Conservation (phyloP, 2,888 invertebrate species). For the Malacosoma neustria region DNA sequence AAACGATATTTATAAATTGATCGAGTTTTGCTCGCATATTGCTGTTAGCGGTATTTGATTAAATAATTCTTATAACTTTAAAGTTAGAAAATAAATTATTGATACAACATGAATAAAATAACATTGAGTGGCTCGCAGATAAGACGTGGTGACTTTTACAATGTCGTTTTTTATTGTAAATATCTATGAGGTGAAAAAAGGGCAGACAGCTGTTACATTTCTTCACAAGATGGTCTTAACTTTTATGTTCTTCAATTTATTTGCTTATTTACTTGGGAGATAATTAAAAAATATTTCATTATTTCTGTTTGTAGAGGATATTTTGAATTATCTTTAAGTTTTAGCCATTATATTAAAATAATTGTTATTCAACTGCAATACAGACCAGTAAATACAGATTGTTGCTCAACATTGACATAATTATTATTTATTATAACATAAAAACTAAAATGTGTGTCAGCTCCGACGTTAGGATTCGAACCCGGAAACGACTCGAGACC, state of each 20-base stretch:
- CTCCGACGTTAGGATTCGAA: too few species aligned
- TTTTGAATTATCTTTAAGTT: too few species aligned
- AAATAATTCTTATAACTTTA: background rate
- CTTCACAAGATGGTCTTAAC: background rate
- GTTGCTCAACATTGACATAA: too few species aligned
- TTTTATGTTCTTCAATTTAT: background rate
- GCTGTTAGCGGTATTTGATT: background rate
- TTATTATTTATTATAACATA: too few species aligned
- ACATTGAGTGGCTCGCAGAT: background rate
- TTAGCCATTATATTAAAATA: too few species aligned
- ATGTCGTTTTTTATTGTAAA: conserved; percentile 5
- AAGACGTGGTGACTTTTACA: conserved; percentile 2
- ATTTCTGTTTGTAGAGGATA: too few species aligned
- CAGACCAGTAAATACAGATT: too few species aligned
- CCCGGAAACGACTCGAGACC: too few species aligned
- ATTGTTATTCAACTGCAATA: too few species aligned
- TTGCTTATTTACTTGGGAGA: background rate
- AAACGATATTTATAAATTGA: background rate
- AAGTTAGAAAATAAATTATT: background rate
- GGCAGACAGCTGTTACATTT: conserved; percentile 17
- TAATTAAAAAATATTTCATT: conserved; percentile 2
- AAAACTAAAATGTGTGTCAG: too few species aligned
- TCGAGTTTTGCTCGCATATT: background rate
- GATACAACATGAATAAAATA: background rate
- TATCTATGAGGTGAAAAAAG: conserved; percentile 19